These are phyloP conservation scores for Delphinapterus leucas DNA, from an alignment of 2,113 vertebrate species.

Conservation along the genomic window DNA sequence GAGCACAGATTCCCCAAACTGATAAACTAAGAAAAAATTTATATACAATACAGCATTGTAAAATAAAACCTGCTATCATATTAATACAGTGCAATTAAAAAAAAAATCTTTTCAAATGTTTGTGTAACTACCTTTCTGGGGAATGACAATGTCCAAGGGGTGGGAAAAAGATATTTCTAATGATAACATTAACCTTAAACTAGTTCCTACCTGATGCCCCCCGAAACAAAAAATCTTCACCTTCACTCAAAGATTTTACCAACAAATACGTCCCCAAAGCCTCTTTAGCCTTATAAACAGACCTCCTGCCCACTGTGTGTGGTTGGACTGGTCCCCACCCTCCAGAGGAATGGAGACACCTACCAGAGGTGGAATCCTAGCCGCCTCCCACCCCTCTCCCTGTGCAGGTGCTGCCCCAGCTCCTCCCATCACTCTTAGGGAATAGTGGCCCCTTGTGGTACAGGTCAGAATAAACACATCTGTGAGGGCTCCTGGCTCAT, in stretches of 20 bases:
- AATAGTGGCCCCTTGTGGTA: conserved; percentile 54
- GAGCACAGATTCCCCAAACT: not conserved
- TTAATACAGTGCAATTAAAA: not conserved
- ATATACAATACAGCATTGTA: not conserved
- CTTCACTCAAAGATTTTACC: not conserved
- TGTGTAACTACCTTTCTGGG: not conserved
- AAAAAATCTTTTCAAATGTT: not conserved
- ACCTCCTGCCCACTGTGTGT: no score
- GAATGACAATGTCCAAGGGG: not conserved
- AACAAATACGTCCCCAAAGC: not conserved
- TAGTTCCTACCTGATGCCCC: not conserved
- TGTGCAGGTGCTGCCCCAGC: rapidly evolving
- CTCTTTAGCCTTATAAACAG: not conserved
- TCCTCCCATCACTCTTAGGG: not conserved
- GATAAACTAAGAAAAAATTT: not conserved
- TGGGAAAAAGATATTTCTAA: not conserved
- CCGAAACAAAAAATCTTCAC: not conserved
- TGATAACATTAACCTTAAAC: not conserved
- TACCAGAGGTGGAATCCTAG: not conserved
- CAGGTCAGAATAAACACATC: not conserved
- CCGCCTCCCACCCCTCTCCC: no score
- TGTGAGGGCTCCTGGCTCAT: not conserved
- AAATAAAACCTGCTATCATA: not conserved
- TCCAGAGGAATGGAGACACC: not conserved
- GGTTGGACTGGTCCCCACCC: no score